A percentile compares a stretch with the other conserved stretches of the same genome.
These are phyloP conservation scores for Phaethon lepturus DNA, from an alignment of 2,113 vertebrate genomes.

Conservation along the genomic window DNA sequence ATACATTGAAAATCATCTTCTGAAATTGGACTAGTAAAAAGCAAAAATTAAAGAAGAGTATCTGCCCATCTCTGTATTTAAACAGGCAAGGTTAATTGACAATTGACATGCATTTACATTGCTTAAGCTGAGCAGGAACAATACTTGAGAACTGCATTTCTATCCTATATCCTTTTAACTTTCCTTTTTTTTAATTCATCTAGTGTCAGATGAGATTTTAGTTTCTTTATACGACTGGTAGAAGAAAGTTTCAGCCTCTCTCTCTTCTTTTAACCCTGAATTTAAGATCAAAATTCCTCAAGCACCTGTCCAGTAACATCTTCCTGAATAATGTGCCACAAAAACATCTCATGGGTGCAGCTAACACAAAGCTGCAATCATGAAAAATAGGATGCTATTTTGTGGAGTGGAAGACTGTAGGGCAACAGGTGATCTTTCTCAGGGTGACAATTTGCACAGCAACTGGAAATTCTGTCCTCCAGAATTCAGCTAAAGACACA, in stretches of 20 bases:
- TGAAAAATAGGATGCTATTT: constrained; percentile 29
- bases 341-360: background rate
- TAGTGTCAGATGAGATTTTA: background rate
- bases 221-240: background rate
- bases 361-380: constrained; percentile 25
- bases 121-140: constrained; percentile 39
- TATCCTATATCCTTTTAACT: constrained; percentile 7
- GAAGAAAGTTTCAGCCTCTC: constrained; percentile 4
- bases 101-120: constrained; percentile 58
- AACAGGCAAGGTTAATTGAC: constrained; percentile 66
- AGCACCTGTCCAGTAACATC: background rate
- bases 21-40: constrained; percentile 31
- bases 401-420: background rate
- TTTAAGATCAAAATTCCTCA: constrained; percentile 6
- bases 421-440: constrained; percentile 37
- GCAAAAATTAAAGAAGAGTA: constrained; percentile 49
- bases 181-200: background rate
- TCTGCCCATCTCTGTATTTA: constrained; percentile 63
- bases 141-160: constrained; percentile 11
- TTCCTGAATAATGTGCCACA: constrained; percentile 24
- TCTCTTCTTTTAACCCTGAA: background rate
- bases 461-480: constrained; percentile 16
- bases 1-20: constrained; percentile 6
- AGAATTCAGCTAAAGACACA: background rate
- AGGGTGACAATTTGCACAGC: constrained; percentile 23